phyloP scores from a whole-genome alignment of 2,888 invertebrate species.

The Pterostichus niger region DNA sequence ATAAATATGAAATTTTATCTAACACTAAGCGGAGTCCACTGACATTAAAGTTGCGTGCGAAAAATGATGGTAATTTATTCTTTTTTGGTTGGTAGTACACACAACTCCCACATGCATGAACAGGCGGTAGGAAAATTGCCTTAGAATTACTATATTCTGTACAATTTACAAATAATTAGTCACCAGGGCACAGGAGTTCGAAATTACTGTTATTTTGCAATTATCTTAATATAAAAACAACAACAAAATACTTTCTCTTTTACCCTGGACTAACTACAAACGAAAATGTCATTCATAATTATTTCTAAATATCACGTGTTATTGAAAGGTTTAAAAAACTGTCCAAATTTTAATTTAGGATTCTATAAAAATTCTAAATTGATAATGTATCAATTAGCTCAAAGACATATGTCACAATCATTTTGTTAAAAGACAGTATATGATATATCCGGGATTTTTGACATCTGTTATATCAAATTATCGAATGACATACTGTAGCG shows the following conservation, averaged over 20 bases:
- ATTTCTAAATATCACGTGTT: slow-evolving; percentile 26
- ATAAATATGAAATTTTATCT: slow-evolving; percentile 37
- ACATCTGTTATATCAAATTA: too few relatives aligned
- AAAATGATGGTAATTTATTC: slow-evolving; percentile 55
- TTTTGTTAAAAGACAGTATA: too few relatives aligned
- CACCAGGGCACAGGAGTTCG: not conserved
- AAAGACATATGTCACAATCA: slow-evolving; percentile 10
- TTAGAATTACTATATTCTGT: slow-evolving; percentile 32
- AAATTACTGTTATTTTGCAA: slow-evolving; percentile 46
- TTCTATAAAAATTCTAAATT: not conserved
- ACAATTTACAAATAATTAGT: slow-evolving; percentile 44
- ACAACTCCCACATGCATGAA: slow-evolving; percentile 24
- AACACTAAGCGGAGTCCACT: slow-evolving; percentile 37
- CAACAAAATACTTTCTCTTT: slow-evolving; percentile 15
- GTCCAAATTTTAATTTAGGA: not conserved
- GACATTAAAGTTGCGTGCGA: slow-evolving; percentile 50
- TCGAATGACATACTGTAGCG: too few relatives aligned
- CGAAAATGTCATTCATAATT: slow-evolving; percentile 31
- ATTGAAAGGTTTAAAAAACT: slow-evolving; percentile 9
- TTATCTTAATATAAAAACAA: slow-evolving; percentile 32
- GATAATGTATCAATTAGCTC: not conserved
- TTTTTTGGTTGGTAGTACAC: slow-evolving; percentile 20
- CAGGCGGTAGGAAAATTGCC: slow-evolving; percentile 26
- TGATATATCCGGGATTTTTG: not conserved
- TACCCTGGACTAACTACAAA: not conserved